Base-by-base conservation (phyloP, 2,113 vertebrate genomes). In the Blennius ocellaris region DNA sequence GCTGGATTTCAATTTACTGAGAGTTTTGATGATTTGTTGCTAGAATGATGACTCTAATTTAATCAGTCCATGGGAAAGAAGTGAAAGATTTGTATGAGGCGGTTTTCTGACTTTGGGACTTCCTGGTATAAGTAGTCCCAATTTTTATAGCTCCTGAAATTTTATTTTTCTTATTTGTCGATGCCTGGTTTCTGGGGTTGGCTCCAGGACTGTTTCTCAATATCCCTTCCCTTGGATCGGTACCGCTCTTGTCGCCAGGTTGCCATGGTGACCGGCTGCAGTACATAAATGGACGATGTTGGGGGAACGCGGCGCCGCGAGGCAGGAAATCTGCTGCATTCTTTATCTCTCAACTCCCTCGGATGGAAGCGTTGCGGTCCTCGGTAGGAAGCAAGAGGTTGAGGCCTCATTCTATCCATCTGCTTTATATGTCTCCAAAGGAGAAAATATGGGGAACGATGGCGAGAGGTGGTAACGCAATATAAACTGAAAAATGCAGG, bases 261-360 rank as follows among this genome's bases (percentile, higher is more conserved):
- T 92, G 78, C 84, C 89, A 48, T 86, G 84, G 82, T 64, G 12
- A 93, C 82, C 8, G 70, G 76, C 78, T 60, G 56, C 69, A 69
- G 90, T 78, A 85, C 80, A 92, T 89, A 89, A 90, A 93, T 80
- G 50, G 59, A 60, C 49, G 66, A 88, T 81, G 83, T 86, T 90
- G 72, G 59, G 78, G 69, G 81, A 91, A 73, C 38, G 21, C 49
- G 71, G 87, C 59, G 36, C 77, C 16, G 74, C 69, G 44, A 86
- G 81, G 80, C 89, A 92, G 89, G 84, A 92, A 89, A 75, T 57
- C 64, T 69, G 59, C 56, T 52, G 52, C 89, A 87, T 90, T 91
- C 86, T 78, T 92, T 85, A 91, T 92, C 86, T 90, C 72, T 80
- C 73, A 72, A 30, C 21, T 56, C 72, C 68, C 44, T 73, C 73